A percentile compares a stretch with the other conserved stretches of the same genome.
Evolutionary conservation across 2,797 vertebrate species (phyloP).

Genomic region (Pterois miles): DNA sequence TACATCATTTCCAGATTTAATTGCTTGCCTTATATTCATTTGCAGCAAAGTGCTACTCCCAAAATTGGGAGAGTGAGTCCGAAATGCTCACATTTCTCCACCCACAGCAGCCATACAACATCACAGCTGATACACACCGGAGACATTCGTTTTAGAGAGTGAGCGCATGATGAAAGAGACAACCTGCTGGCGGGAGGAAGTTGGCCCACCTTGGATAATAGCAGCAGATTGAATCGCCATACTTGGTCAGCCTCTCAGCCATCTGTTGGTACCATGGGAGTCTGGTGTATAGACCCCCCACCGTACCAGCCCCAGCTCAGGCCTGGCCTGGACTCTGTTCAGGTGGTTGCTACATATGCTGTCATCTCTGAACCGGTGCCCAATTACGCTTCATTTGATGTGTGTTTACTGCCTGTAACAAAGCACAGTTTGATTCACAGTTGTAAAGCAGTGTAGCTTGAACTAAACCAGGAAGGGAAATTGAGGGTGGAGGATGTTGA

Average conservation of each 20-base stretch:
- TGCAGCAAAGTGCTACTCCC: conserved; percentile 21
- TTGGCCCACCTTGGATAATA: conserved; percentile 75
- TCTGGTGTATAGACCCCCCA: conserved; percentile 47
- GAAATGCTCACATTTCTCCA: conserved; percentile 13
- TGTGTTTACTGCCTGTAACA: conserved; percentile 47
- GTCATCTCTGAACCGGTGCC: conserved; percentile 59
- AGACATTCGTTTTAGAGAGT: conserved; percentile 38
- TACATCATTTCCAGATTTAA: conserved; percentile 15
- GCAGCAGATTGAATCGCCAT: conserved; percentile 78
- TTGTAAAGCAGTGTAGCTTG: conserved; percentile 18
- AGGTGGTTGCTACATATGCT: conserved; percentile 64
- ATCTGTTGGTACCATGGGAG: conserved; percentile 77
- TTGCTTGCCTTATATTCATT: conserved; percentile 37
- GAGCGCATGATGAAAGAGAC: conserved; percentile 47
- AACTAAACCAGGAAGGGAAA: background rate
- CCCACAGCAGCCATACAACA: conserved; percentile 14
- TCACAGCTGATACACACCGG: conserved; percentile 30
- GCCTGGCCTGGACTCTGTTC: conserved; percentile 54
- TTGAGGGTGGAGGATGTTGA: conserved; percentile 3
- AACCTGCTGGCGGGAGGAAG: conserved; percentile 64
- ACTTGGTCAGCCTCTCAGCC: conserved; percentile 73
- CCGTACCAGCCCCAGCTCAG: conserved; percentile 25
- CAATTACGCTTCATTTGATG: conserved; percentile 43
- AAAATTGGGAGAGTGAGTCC: conserved; percentile 9
- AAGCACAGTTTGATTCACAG: conserved; percentile 39